phyloP scores from a whole-genome alignment of 2,888 invertebrate genomes.

The Prosopocoilus inquinatus region DNA sequence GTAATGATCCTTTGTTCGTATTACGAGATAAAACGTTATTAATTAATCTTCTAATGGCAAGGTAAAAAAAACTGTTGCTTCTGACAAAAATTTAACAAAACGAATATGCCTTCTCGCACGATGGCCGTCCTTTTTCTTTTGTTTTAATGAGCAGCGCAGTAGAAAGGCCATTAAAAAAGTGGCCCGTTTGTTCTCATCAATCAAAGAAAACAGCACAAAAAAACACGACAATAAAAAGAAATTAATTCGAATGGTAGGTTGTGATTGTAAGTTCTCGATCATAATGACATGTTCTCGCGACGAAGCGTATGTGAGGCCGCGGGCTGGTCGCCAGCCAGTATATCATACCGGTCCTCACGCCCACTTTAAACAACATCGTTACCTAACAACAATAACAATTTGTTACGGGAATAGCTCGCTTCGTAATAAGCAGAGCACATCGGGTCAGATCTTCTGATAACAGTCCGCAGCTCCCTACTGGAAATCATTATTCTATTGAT shows the following conservation, averaged over 20 bases:
- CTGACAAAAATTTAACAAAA: no score
- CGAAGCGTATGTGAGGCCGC: conserved; percentile 39
- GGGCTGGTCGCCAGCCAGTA: conserved; percentile 43
- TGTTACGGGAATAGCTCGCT: conserved; percentile 49
- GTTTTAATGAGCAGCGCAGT: neutral
- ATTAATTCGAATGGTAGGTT: conserved; percentile 29
- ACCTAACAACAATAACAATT: conserved; percentile 53
- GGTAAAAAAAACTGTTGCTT: no score
- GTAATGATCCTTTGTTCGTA: no score
- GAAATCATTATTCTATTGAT: conserved; percentile 1
- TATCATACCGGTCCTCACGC: conserved; percentile 47
- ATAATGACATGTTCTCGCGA: conserved; percentile 45
- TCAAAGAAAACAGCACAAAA: neutral
- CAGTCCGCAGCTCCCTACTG: conserved; percentile 2
- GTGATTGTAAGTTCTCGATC: conserved; percentile 41
- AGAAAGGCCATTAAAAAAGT: neutral
- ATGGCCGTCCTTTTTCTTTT: no score
- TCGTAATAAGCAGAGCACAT: conserved; percentile 47
- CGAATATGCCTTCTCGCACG: no score
- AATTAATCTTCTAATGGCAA: no score
- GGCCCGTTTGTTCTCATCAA: conserved; percentile 3
- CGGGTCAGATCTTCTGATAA: conserved; percentile 37
- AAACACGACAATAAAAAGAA: conserved; percentile 21
- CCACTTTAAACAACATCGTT: conserved; percentile 51
- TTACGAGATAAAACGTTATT: no score